phyloP scores from a whole-genome alignment of 2,888 invertebrate species.

The Rugalucina vietnamica region DNA sequence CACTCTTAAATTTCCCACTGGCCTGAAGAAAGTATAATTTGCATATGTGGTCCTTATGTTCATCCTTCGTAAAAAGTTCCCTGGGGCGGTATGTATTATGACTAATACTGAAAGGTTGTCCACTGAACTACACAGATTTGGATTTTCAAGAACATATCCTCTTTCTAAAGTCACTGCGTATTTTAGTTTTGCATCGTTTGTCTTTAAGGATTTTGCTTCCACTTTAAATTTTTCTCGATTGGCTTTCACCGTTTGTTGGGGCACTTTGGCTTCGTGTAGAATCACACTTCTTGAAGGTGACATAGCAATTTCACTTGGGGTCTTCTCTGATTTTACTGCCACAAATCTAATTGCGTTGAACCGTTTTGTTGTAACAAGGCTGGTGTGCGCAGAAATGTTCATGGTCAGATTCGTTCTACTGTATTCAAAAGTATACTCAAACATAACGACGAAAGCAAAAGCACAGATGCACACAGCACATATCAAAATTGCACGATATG shows the following conservation, averaged over 20 bases:
- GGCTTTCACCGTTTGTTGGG: neutral
- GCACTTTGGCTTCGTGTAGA: neutral
- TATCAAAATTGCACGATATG: neutral
- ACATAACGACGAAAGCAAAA: neutral
- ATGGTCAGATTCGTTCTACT: neutral
- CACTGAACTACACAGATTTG: conserved; percentile 43
- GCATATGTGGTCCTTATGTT: conserved; percentile 69
- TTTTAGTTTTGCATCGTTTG: conserved; percentile 20
- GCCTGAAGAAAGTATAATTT: conserved; percentile 55
- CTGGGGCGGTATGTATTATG: conserved; percentile 65
- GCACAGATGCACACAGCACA: neutral
- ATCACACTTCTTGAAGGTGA: neutral
- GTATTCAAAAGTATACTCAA: neutral
- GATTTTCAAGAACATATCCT: conserved; percentile 47
- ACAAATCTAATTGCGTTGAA: neutral
- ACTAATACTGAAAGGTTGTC: conserved; percentile 39
- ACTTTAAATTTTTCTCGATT: neutral
- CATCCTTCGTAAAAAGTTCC: conserved; percentile 54
- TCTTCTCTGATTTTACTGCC: neutral
- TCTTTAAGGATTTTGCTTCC: neutral
- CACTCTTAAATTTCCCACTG: conserved; percentile 37
- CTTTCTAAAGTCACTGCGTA: conserved; percentile 48
- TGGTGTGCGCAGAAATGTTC: neutral
- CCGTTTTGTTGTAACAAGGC: neutral
- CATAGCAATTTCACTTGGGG: neutral